These are phyloP conservation scores for Acrocyrtus sp. DNA, from an alignment of 2,888 invertebrate genomes.

Conservation along the genomic window DNA sequence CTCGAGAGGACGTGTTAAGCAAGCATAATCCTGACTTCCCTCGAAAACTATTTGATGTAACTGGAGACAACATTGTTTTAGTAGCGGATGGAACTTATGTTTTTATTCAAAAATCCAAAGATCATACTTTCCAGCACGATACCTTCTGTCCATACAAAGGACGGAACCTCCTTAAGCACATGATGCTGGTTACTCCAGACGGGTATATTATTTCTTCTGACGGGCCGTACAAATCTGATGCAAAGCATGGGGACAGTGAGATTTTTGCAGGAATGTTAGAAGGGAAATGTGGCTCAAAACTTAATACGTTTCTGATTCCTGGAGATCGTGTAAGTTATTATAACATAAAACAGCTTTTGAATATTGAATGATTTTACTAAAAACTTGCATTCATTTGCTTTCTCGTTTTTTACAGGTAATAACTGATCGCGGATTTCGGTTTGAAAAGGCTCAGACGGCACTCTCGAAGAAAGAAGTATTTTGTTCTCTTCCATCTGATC, in stretches of 20 bases:
- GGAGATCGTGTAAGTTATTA: too few species aligned
- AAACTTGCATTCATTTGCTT: too few species aligned
- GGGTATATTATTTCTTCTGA: constrained; percentile 2
- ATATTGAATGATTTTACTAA: too few species aligned
- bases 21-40: neutral
- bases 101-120: neutral
- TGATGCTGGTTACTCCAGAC: constrained; percentile 14
- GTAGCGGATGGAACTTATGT: constrained; percentile 14
- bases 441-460: too few species aligned
- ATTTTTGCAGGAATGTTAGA: constrained; percentile 1
- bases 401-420: too few species aligned
- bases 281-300: too few species aligned
- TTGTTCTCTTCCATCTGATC: too few species aligned
- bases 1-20: neutral
- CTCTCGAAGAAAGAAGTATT: too few species aligned
- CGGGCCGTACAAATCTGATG: constrained; percentile 4
- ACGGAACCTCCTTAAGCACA: constrained; percentile 18
- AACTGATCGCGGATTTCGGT: too few species aligned
- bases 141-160: neutral
- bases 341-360: too few species aligned
- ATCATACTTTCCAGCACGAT: neutral
- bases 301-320: too few species aligned
- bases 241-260: constrained; percentile 9
- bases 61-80: neutral
- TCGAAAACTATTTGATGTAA: neutral